These are phyloP conservation scores for Acanthornis magna DNA, from an alignment of 2,797 vertebrate genomes.

Conservation along the genomic window DNA sequence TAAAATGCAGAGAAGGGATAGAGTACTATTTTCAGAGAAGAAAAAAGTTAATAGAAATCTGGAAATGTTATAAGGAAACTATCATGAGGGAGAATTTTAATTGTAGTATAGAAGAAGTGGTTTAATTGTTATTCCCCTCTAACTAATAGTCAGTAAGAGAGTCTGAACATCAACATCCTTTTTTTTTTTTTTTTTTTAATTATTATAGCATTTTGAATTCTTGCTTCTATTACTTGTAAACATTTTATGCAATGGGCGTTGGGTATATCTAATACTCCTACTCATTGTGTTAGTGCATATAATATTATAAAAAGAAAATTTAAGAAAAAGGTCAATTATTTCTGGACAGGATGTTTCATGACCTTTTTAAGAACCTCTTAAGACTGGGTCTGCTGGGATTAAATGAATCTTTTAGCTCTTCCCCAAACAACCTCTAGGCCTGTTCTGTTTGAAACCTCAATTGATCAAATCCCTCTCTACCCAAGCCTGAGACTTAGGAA, in stretches of 20 bases:
- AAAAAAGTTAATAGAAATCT: neutral
- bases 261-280: neutral
- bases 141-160: neutral
- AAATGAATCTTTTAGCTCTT: neutral
- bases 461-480: neutral
- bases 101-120: neutral
- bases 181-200: neutral
- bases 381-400: neutral
- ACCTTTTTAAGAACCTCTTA: neutral
- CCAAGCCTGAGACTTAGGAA: neutral
- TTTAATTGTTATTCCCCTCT: neutral
- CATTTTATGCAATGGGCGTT: neutral
- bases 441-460: neutral
- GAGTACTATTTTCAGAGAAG: neutral
- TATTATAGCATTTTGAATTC: neutral
- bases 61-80: neutral
- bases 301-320: neutral
- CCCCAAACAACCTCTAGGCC: neutral
- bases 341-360: neutral
- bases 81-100: neutral
- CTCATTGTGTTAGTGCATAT: neutral
- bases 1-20: neutral
- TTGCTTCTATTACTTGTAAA: neutral
- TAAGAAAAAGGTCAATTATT: neutral
- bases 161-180: neutral